Base-by-base conservation (phyloP, 2,888 invertebrate species). In the Corbicula japonica region DNA sequence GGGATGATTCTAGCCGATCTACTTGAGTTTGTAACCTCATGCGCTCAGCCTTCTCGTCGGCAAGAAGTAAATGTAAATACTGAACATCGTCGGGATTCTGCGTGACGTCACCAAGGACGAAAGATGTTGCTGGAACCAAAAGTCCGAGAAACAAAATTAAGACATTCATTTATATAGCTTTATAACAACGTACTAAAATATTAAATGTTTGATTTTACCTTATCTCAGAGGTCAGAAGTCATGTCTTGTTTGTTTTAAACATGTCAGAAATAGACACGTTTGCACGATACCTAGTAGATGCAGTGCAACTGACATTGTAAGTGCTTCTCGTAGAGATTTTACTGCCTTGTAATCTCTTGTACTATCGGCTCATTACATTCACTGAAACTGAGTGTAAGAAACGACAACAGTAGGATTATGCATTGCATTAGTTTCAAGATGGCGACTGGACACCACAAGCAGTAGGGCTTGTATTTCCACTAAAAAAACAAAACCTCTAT, bases 51-150 rank as follows among this genome's bases (percentile, higher is more conserved):
- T 50, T 50, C n/a, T 50, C 50, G 50, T 50, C 50, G 4, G 50
- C 21, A 3, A 50, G 26, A 21, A 50, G 50, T 50, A 50, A n/a
- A 26, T 50, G 50, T 18, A 50, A 28, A 15, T 50, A 50, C 15
- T 50, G 50, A 26, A 50, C 26, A 50, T 50, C 50, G 28, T 50
- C 50, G 28, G 50, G 4, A 5, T 50, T 50, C 50, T 50, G 50
- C 18, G 50, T 26, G 3, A 26, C 50, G 6, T 23, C 28, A 6
- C 26, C 50, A 2, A 50, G 50, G n/a, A n/a, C n/a, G 15, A 50
- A 50, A 23, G 23, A 10, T 12, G 10, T n/a, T 26, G 15, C 50
- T 4, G 50, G 4, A 50, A 23, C 23, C 23, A 3, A 50, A 50
- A 23, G 28, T 50, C 50, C 50, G n/a, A n/a, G n/a, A 23, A 50